These are phyloP conservation scores for Phrynocephalus versicolor DNA, from an alignment of 2,113 vertebrate genomes.

Conservation along the genomic window DNA sequence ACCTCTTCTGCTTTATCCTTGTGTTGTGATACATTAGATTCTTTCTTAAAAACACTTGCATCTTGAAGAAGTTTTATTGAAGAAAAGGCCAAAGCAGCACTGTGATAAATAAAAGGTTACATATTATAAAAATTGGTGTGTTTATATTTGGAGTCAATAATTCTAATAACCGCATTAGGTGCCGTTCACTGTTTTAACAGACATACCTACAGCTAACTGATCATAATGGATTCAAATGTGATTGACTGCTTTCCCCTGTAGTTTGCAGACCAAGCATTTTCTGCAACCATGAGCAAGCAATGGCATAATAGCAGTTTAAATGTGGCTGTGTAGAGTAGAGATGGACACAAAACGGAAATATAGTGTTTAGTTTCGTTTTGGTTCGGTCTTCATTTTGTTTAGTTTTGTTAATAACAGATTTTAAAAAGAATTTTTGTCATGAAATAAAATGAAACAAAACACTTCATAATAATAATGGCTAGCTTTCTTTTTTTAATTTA, in stretches of 20 bases:
- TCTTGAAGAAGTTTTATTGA: slow-evolving; percentile 84
- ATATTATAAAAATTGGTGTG: not conserved
- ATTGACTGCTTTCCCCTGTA: not conserved
- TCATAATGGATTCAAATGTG: not conserved
- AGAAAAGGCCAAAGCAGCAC: slow-evolving; percentile 81
- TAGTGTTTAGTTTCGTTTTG: no score
- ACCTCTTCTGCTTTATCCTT: slow-evolving; percentile 38
- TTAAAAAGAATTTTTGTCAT: no score
- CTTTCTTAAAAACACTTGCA: slow-evolving; percentile 69
- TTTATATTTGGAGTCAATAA: slow-evolving; percentile 9
- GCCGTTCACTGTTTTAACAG: not conserved
- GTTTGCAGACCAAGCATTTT: not conserved
- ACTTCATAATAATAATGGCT: no score
- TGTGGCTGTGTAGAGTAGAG: no score
- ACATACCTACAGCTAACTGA: not conserved
- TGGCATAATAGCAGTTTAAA: not conserved
- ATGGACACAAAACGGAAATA: no score
- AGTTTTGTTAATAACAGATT: no score
- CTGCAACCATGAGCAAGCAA: not conserved
- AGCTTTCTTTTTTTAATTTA: no score
- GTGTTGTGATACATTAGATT: slow-evolving; percentile 3
- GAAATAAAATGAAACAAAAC: no score
- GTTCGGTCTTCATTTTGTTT: no score
- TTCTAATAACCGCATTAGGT: not conserved
- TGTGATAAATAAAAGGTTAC: slow-evolving; percentile 59